Conservation (phyloP, 1,140 invertebrate species). For the Caenorhabditis latens region DNA sequence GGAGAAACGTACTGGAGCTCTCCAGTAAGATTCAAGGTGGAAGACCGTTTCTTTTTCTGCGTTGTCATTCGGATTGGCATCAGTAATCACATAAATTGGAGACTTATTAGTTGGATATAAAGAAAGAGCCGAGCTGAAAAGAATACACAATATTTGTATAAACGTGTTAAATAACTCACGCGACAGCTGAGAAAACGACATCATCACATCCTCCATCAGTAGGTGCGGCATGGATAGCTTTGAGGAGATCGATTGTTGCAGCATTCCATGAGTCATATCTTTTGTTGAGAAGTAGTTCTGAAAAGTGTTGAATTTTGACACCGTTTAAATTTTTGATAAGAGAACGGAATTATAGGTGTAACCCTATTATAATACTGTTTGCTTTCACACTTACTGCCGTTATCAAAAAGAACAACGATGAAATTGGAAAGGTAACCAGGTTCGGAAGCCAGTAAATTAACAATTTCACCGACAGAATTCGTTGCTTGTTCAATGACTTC, state of each 20-base stretch:
- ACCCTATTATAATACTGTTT: background rate
- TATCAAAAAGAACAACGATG: constrained; percentile 64
- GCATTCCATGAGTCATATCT: constrained; percentile 11
- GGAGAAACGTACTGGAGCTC: constrained; percentile 25
- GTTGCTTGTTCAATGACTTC: constrained; percentile 60
- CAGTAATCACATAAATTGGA: constrained; percentile 67
- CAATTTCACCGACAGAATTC: background rate
- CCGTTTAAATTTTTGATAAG: background rate
- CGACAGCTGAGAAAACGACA: constrained; percentile 55
- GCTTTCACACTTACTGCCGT: constrained; percentile 48
- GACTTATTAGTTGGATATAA: constrained; percentile 57
- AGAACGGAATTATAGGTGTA: background rate
- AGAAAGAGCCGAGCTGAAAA: constrained; percentile 51
- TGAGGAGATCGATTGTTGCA: constrained; percentile 29
- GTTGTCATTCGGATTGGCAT: constrained; percentile 62
- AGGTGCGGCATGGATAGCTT: constrained; percentile 35
- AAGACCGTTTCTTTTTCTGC: constrained; percentile 55
- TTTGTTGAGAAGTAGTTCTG: constrained; percentile 37
- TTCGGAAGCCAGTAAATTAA: constrained; percentile 23
- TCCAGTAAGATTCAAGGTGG: constrained; percentile 61
- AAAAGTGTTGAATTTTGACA: background rate
- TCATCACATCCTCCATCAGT: constrained; percentile 59
- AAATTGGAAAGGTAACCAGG: constrained; percentile 62
- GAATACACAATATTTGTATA: background rate
- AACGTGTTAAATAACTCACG: constrained; percentile 9